A percentile compares a stretch with the other conserved stretches of the same genome.
These are phyloP conservation scores for Chamaea fasciata DNA, from an alignment of 2,113 vertebrate genomes.

Conservation along the genomic window DNA sequence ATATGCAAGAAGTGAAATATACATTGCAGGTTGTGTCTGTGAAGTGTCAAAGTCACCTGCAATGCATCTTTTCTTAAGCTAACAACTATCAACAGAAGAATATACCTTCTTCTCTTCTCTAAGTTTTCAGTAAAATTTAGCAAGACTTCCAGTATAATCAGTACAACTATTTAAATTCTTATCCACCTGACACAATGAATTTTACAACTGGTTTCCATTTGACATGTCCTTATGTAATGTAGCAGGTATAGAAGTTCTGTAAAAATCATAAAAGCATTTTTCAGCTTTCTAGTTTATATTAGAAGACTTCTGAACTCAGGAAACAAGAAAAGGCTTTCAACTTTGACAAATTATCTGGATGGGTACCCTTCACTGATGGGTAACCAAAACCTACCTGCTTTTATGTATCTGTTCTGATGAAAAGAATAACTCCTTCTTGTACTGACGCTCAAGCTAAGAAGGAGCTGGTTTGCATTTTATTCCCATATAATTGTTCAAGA, in stretches of 20 bases:
- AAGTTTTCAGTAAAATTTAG: background rate
- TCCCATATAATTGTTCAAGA: background rate
- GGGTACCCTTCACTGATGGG: background rate
- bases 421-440: conserved; percentile 1
- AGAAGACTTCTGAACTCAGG: background rate
- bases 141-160: background rate
- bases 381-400: background rate
- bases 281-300: background rate
- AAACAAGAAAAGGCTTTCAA: background rate
- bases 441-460: background rate
- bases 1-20: background rate
- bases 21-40: background rate
- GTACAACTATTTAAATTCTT: background rate
- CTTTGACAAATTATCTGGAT: background rate
- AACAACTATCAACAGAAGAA: background rate
- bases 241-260: background rate
- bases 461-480: conserved; percentile 3
- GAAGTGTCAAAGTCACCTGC: background rate
- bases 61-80: background rate
- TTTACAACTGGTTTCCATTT: background rate
- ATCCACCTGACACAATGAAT: background rate
- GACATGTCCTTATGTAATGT: background rate
- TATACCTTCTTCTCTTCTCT: background rate
- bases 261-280: background rate
- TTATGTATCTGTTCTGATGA: background rate